Evolutionary conservation across 1,140 invertebrate genomes (phyloP), one percentile per base, ranked within the genome.

Genomic region (Dendroctonus valens): DNA sequence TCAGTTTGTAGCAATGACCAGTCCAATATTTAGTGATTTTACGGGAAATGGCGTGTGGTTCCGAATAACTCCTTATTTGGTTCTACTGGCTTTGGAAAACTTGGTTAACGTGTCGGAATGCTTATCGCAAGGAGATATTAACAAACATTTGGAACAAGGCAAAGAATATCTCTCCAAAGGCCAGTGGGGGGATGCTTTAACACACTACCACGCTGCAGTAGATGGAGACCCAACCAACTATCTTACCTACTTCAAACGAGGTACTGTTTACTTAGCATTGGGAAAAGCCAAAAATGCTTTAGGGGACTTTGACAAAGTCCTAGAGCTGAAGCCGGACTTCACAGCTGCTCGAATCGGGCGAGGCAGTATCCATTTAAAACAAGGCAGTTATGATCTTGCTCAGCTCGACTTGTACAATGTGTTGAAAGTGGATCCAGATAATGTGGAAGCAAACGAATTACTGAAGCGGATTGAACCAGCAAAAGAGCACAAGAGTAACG

Each of bases 171-270:
- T 99, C 69, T 89, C 92, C 6, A 87, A 87, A 71, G 96, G 97
- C 50, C 93, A 99, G 78, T 86, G 98, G 55, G 90, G 93, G 52
- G 97, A 99, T 84, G 97, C 98, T 0, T 80, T 99, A 38, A 91
- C 92, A 52, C 96, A 99, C 78, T 99, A 97, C 83, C 97, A 99
- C 86, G 91, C 93, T 61, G 98, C 97, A 72, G 92, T 99, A 75
- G 95, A 99, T 81, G 93, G 91, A 12, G 97, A 99, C 83, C 93
- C 96, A 41, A 86, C 85, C 59, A 99, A 99, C 81, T 99, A 98
- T 80, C 83, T 99, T 74, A 97, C 94, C 60, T 96, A 93, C 75
- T 96, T 92, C 74, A 93, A 93, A 78, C 84, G 97, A 75, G 97
- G 96, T 9, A 99, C 97, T 7, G 95, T 98, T 0, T 98, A 96